Percentiles rank a stretch among this genome's conserved stretches.
Conservation (phyloP, 2,113 vertebrate genomes). For the Grantiella picta region DNA sequence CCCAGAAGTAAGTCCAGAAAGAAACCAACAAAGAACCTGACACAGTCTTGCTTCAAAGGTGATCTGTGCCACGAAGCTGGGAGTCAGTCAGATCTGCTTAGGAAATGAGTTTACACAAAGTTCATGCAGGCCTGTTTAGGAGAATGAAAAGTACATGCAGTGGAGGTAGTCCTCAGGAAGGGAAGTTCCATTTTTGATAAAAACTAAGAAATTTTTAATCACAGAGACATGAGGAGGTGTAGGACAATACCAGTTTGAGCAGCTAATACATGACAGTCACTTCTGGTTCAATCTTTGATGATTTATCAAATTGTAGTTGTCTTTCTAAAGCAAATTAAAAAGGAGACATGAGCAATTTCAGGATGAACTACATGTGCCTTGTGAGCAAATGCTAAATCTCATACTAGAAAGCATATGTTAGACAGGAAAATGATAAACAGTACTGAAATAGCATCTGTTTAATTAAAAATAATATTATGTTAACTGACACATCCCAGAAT, state of each 20-base stretch:
- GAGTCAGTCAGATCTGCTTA: background rate
- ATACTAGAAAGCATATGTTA: background rate
- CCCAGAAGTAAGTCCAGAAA: background rate
- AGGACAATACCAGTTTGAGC: background rate
- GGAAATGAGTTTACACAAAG: background rate
- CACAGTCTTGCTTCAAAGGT: background rate
- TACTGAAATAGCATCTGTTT: background rate
- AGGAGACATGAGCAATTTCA: background rate
- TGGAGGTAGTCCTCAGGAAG: background rate
- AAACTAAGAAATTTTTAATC: background rate
- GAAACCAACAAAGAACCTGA: background rate
- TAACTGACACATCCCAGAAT: background rate
- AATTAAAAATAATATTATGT: background rate
- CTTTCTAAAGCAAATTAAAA: background rate
- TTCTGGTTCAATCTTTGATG: background rate
- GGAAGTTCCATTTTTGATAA: background rate
- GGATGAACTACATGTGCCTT: background rate
- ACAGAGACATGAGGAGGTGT: background rate
- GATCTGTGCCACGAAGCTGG: fast-evolving
- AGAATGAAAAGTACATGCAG: background rate
- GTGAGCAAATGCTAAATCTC: background rate
- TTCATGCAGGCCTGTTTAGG: fast-evolving
- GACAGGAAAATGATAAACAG: background rate
- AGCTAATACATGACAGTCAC: background rate
- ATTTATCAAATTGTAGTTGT: background rate